These are phyloP conservation scores for Psilanteris sp. DNA, from an alignment of 1,140 invertebrate genomes.

Conservation along the genomic window DNA sequence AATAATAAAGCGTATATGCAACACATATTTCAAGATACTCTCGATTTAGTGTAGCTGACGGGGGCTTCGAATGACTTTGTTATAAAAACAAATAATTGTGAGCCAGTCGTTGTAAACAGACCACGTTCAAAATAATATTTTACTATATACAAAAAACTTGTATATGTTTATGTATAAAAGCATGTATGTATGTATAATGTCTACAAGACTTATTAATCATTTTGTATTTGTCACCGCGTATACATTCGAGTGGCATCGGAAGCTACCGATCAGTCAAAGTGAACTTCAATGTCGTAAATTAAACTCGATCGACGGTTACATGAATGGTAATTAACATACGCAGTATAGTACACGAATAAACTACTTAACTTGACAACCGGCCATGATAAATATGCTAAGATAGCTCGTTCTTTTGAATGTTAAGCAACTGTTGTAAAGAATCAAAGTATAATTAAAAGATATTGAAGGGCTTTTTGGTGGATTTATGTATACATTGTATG, in stretches of 20 bases:
- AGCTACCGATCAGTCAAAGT: conserved; percentile 34
- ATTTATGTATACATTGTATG: not conserved
- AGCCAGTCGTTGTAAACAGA: too few species aligned
- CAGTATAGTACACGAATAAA: conserved; percentile 43
- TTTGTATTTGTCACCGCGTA: conserved; percentile 41
- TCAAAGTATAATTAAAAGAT: conserved; percentile 27
- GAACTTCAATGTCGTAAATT: conserved; percentile 46
- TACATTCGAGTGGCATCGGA: conserved; percentile 35
- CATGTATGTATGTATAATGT: too few species aligned
- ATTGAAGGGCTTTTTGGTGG: not conserved
- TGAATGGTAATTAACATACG: conserved; percentile 49
- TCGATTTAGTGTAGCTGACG: too few species aligned
- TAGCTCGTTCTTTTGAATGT: conserved; percentile 6
- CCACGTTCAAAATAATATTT: too few species aligned
- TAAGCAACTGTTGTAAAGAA: too few species aligned
- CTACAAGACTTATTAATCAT: too few species aligned
- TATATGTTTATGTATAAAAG: too few species aligned
- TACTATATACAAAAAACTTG: too few species aligned
- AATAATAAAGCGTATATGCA: conserved; percentile 2
- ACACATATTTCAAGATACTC: too few species aligned
- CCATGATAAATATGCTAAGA: conserved; percentile 29
- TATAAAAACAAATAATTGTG: too few species aligned
- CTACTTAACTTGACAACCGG: conserved; percentile 39
- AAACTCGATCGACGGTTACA: conserved; percentile 43
- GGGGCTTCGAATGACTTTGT: too few species aligned